These are phyloP conservation scores for Uloborus diversus DNA, from an alignment of 1,140 invertebrate genomes.

Conservation along the genomic window DNA sequence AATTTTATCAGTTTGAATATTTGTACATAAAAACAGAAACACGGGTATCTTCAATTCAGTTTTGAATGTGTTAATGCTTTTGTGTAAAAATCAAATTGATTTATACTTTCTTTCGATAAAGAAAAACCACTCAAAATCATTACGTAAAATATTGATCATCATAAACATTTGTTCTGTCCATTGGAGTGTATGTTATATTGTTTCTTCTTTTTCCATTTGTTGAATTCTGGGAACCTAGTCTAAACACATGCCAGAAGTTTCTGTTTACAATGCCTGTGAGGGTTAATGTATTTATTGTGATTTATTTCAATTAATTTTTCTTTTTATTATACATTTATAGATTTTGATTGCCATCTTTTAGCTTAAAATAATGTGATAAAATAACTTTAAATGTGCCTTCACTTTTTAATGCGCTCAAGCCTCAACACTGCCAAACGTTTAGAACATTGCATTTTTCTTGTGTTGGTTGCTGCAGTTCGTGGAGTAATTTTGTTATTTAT, in stretches of 20 bases:
- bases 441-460: neutral
- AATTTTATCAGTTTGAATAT: no score
- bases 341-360: neutral
- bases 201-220: neutral
- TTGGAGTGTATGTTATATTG: neutral
- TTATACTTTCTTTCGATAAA: no score
- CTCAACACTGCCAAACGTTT: constrained; percentile 40
- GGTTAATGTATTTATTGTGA: constrained; percentile 11
- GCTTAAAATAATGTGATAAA: constrained; percentile 40
- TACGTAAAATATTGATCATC: no score
- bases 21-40: no score
- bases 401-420: constrained; percentile 46
- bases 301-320: constrained; percentile 3
- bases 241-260: constrained; percentile 7
- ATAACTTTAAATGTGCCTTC: constrained; percentile 18
- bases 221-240: constrained; percentile 22
- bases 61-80: no score
- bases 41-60: no score
- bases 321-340: constrained; percentile 1
- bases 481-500: no score
- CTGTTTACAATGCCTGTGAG: constrained; percentile 16
- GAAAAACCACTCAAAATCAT: no score
- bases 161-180: no score
- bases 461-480: neutral
- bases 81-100: no score